Conservation (phyloP, 2,888 invertebrate genomes). For the Drosophila pullipes region DNA sequence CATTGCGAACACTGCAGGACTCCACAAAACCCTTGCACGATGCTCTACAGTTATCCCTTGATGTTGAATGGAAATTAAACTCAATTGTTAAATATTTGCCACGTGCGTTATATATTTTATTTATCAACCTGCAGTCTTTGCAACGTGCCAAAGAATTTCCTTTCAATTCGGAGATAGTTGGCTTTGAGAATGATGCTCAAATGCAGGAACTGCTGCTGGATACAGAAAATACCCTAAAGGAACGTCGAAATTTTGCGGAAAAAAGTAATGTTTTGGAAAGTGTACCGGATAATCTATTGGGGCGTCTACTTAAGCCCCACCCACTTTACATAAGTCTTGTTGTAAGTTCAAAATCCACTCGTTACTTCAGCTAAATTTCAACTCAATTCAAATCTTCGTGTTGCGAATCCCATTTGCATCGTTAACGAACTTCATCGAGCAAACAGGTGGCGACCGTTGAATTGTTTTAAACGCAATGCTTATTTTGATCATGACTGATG, state of each 20-base stretch:
- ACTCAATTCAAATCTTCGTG: background rate
- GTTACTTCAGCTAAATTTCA: background rate
- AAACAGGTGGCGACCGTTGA: background rate
- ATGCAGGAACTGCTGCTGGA: constrained; percentile 55
- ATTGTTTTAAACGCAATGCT: background rate
- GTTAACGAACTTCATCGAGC: background rate
- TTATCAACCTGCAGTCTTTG: constrained; percentile 90
- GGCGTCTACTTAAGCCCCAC: constrained; percentile 45
- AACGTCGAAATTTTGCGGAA: constrained; percentile 25
- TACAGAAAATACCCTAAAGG: constrained; percentile 27
- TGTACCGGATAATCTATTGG: constrained; percentile 17
- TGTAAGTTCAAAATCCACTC: constrained; percentile 33
- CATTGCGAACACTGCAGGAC: constrained; percentile 89
- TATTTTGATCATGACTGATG: background rate
- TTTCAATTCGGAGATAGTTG: constrained; percentile 54
- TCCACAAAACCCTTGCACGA: constrained; percentile 96
- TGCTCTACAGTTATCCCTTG: constrained; percentile 92
- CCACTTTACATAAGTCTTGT: constrained; percentile 60
- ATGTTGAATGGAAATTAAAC: constrained; percentile 92
- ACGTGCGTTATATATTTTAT: constrained; percentile 93
- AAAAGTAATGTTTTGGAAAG: constrained; percentile 12
- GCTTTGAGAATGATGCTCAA: constrained; percentile 66
- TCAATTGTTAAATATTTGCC: constrained; percentile 91
- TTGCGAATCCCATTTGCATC: background rate
- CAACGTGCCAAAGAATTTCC: constrained; percentile 44